Evolutionary conservation across 2,797 vertebrate species (phyloP), one percentile per base, ranked within the genome.

Genomic region (Enteromius fasciolatus): DNA sequence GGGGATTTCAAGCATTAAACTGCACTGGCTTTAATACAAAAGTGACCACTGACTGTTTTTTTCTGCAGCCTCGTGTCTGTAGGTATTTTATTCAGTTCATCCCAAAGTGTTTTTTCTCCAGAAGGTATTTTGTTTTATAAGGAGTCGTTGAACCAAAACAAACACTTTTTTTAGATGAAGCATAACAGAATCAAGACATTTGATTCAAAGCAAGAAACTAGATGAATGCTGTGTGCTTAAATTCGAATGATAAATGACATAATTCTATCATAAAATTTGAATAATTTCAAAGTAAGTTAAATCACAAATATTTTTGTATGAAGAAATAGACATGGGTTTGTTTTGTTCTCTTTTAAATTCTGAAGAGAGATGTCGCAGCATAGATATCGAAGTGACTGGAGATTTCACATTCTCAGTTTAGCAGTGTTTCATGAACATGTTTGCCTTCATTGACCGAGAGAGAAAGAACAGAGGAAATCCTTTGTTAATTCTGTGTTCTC

Each of bases 401-500:
- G 33, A 70, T 78, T 66, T 78, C 33, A 25, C 23, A 44, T 41
- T 76, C 9, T 28, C n/a, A 28, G 15, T 76, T 25, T 3, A 12
- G 61, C 17, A 63, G 39, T 28, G 23, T 44, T 76, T 63, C 15
- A 46, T 63, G 61, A 76, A 41, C 33, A 9, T 36, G 67, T 72
- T 70, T 72, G 25, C 46, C 36, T 33, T 31, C 41, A 6, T 61
- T 61, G 44, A 36, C 54, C 54, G 28, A 31, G 1, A 73, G 10
- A 14, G 28, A 74, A 33, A 79, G 15, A 68, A 6, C 59, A n/a
- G 31, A 54, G 6, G 23, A 6, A 72, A 59, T 80, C 41, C 54
- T 31, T 54, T 59, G 76, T 76, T 76, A 69, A 52, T 67, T n/a
- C 28, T 25, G 48, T 20, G 8, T 82, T 68, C 44, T 78, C 50